These are phyloP conservation scores for Anastrepha obliqua DNA, from an alignment of 1,140 invertebrate genomes.

Conservation along the genomic window DNA sequence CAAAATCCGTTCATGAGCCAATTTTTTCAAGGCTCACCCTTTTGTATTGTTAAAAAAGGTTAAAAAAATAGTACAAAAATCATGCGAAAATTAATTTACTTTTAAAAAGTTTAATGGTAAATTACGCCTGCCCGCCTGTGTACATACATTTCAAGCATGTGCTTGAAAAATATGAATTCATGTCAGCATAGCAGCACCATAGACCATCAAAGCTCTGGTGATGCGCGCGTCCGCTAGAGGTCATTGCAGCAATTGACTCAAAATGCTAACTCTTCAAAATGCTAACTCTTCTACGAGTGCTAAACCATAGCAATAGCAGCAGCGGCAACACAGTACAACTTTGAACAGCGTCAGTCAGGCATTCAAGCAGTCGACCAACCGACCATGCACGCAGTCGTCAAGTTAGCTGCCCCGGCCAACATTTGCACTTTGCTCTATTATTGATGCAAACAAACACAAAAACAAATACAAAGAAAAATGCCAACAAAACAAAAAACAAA, in stretches of 20 bases:
- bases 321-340: not conserved
- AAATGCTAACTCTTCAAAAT: constrained; percentile 41
- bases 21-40: too few species aligned
- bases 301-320: not conserved
- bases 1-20: too few species aligned
- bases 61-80: too few species aligned
- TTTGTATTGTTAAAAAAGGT: too few species aligned
- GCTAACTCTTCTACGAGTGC: constrained; percentile 7
- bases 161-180: constrained; percentile 10
- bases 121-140: not conserved
- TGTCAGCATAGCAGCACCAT: not conserved
- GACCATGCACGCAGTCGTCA: not conserved
- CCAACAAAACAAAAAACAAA: not conserved
- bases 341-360: not conserved
- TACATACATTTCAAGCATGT: not conserved
- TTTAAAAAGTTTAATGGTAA: too few species aligned
- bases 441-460: not conserved
- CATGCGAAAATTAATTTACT: too few species aligned
- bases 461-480: not conserved
- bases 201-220: not conserved
- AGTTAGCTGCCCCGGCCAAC: not conserved
- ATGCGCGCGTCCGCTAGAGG: constrained; percentile 18
- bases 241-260: constrained; percentile 48
- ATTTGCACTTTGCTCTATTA: constrained; percentile 21
- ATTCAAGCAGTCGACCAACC: not conserved